Percentiles rank a stretch among this genome's conserved stretches.
Conservation (phyloP, 1,140 invertebrate genomes). For the Drosophila kikkawai region DNA sequence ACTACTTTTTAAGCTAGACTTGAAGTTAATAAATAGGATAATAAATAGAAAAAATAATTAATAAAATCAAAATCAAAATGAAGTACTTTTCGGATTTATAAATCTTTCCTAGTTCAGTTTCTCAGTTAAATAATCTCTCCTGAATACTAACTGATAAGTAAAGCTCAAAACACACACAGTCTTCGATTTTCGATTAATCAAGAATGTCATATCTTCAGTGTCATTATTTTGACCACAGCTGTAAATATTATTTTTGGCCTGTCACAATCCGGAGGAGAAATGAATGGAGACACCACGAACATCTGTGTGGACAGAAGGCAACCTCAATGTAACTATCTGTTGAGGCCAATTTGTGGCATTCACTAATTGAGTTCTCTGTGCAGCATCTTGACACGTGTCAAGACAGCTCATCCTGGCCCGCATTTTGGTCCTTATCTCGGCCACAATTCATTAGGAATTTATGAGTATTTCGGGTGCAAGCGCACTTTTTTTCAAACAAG, state of each 20-base stretch:
- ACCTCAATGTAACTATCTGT: conserved; percentile 47
- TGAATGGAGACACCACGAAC: conserved; percentile 1
- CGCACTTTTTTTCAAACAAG: conserved; percentile 5
- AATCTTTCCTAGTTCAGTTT: no score
- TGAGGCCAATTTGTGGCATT: conserved; percentile 61
- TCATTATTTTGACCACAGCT: conserved; percentile 12
- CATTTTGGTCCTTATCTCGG: conserved; percentile 5
- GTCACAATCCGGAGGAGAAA: conserved; percentile 17
- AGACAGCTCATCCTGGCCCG: conserved; percentile 47
- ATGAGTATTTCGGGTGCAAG: conserved; percentile 19
- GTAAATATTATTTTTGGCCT: conserved; percentile 27
- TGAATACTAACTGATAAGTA: neutral
- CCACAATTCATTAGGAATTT: conserved; percentile 64
- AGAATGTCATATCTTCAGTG: neutral
- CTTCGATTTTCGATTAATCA: conserved; percentile 16
- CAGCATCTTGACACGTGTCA: conserved; percentile 75
- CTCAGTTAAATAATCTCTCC: no score
- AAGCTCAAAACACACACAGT: neutral
- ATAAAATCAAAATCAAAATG: neutral
- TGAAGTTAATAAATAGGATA: neutral
- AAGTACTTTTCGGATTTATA: no score
- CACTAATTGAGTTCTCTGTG: conserved; percentile 73
- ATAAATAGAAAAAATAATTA: neutral
- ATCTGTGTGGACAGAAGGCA: conserved; percentile 22
- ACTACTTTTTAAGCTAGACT: conserved; percentile 3